These are phyloP conservation scores for Orthonyx spaldingii DNA, from an alignment of 2,113 vertebrate genomes.

Conservation along the genomic window DNA sequence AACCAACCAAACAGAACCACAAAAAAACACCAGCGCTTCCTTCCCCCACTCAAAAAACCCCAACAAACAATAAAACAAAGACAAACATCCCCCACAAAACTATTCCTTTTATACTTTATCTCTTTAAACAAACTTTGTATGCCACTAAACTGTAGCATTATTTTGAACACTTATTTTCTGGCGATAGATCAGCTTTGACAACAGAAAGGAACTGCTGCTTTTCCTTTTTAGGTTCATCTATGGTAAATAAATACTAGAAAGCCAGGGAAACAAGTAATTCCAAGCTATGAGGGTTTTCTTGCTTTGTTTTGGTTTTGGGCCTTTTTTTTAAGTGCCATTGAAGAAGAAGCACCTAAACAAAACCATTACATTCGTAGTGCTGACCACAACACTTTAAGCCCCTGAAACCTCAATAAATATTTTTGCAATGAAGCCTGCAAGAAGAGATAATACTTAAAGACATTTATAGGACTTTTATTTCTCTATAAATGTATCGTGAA, in stretches of 20 bases:
- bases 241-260: background rate
- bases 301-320: background rate
- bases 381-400: background rate
- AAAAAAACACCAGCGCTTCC: background rate
- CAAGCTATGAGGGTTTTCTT: background rate
- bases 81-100: background rate
- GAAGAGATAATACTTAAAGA: background rate
- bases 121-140: background rate
- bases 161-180: background rate
- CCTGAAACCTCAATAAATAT: background rate
- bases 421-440: background rate
- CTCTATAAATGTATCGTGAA: background rate
- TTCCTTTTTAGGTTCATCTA: background rate
- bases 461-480: background rate
- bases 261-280: background rate
- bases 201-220: background rate
- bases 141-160: background rate
- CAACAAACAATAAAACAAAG: background rate
- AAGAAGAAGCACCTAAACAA: background rate
- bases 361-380: background rate
- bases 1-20: background rate
- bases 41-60: accelerated
- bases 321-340: background rate
- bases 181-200: background rate
- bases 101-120: background rate